Conservation (phyloP, 1,140 invertebrate genomes). For the Drosophila dunni region DNA sequence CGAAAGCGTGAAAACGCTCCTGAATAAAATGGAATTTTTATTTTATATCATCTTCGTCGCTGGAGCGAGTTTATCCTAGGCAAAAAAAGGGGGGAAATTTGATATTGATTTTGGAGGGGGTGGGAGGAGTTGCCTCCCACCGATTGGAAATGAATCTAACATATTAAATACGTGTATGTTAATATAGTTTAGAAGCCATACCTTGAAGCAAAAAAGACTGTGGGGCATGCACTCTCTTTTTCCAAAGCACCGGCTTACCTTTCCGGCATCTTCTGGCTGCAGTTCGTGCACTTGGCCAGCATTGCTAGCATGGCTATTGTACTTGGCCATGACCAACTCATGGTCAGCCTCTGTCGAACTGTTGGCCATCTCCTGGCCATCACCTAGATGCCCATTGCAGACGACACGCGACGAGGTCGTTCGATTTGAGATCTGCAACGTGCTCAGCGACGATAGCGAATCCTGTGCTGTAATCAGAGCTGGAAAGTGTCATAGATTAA, state of each 20-base stretch:
- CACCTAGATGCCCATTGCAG: constrained; percentile 59
- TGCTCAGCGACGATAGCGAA: constrained; percentile 67
- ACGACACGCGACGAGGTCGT: constrained; percentile 55
- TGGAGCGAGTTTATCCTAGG: constrained; percentile 72
- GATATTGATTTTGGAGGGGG: constrained; percentile 12
- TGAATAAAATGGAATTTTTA: constrained; percentile 23
- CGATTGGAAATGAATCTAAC: constrained; percentile 56
- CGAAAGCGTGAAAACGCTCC: constrained; percentile 26
- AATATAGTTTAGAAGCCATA: constrained; percentile 85
- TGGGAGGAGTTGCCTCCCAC: neutral
- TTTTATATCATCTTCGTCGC: constrained; percentile 33
- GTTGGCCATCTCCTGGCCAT: constrained; percentile 47
- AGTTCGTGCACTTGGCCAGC: constrained; percentile 65
- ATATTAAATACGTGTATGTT: constrained; percentile 84
- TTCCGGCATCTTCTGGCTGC: constrained; percentile 84
- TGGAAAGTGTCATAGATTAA: constrained; percentile 2
- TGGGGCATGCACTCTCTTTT: constrained; percentile 89
- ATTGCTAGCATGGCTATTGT: constrained; percentile 43
- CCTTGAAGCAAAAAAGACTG: constrained; percentile 91
- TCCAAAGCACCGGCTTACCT: constrained; percentile 89
- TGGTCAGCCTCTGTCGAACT: constrained; percentile 48
- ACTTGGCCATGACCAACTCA: constrained; percentile 42
- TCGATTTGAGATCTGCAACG: constrained; percentile 61
- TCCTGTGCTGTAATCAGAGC: constrained; percentile 69
- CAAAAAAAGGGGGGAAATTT: constrained; percentile 42